Evolutionary conservation across 2,888 invertebrate species (phyloP), one percentile per base, ranked within the genome.

Genomic region (Ichneumoninae sp.): DNA sequence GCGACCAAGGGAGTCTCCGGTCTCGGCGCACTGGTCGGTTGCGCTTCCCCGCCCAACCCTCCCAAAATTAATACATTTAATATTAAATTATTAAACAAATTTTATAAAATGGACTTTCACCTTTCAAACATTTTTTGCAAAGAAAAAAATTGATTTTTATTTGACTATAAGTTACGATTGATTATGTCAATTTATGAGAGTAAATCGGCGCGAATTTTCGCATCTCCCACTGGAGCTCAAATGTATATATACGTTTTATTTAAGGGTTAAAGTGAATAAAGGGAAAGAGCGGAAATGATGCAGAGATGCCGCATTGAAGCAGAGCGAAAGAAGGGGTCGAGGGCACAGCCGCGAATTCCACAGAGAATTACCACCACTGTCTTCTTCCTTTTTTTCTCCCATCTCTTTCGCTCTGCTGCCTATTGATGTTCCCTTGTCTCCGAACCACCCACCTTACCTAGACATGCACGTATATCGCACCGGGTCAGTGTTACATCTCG

Each of bases 351-450:
- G 87, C 52, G 80, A 86, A 89, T 88, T 89, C 88, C 87, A 88
- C 85, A 88, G 92, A 89, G 90, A 91, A 91, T 92, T 91, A 91
- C 90, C 90, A 89, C 89, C 88, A 83, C 89, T 78, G 85, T 44
- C 19, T 76, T 83, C 77, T 86, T 84, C 77, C 78, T 77, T 78
- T 69, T 57, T 71, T 66, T 13, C 50, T 19, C 78, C 36, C 40
- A 36, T 83, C 79, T 44, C 40, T 50, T 66, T 40, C 66, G 36
- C 66, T 16, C 52, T 30, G 16, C 70, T 44, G 50, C 78, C 77
- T 57, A 54, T 71, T 68, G 66, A 30, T 75, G 60, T 66, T 54
- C 26, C 81, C 88, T 83, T 86, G 88, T 88, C 87, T 85, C 87
- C 16, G 10, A 86, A 68, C 71, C 80, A 68, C 76, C 50, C 85